Percentiles rank a stretch among this genome's conserved stretches.
Evolutionary conservation across 1,140 invertebrate genomes (phyloP).

Genomic region (Maniola jurtina): DNA sequence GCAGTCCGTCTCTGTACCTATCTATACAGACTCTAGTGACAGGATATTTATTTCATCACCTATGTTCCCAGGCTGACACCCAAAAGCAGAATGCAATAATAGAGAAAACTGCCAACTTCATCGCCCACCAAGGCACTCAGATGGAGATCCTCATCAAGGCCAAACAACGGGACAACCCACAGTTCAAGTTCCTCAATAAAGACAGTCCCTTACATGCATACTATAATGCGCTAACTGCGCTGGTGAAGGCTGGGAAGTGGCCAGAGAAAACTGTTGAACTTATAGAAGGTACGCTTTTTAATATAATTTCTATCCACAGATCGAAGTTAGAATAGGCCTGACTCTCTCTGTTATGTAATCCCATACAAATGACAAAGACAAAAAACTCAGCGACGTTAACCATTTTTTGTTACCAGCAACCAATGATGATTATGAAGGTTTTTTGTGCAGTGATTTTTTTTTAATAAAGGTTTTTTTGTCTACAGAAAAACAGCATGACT

Average conservation of each 20-base stretch:
- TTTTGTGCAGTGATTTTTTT: too few relatives aligned
- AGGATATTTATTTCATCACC: slow-evolving; percentile 4
- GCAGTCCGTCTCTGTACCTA: too few relatives aligned
- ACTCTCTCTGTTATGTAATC: too few relatives aligned
- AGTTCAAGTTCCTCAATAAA: slow-evolving; percentile 96
- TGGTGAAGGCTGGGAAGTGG: slow-evolving; percentile 89
- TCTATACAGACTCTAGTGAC: too few relatives aligned
- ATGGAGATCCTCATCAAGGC: slow-evolving; percentile 99
- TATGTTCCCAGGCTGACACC: slow-evolving; percentile 87
- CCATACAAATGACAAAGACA: too few relatives aligned
- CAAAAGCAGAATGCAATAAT: slow-evolving; percentile 96
- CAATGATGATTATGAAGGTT: too few relatives aligned
- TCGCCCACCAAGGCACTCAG: slow-evolving; percentile 94
- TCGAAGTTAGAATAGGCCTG: too few relatives aligned
- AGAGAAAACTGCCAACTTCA: slow-evolving; percentile 97
- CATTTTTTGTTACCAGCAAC: too few relatives aligned
- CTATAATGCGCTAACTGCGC: slow-evolving; percentile 90
- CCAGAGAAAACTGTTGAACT: slow-evolving; percentile 77
- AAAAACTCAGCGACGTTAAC: too few relatives aligned
- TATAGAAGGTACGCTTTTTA: slow-evolving; percentile 68
- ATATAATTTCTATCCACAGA: too few relatives aligned
- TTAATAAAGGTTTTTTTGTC: background rate
- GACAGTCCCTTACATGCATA: slow-evolving; percentile 92
- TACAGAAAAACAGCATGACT: slow-evolving; percentile 79
- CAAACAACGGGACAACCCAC: slow-evolving; percentile 95